Conservation (phyloP, 2,113 vertebrate genomes). For the Reinhardtius hippoglossoides region DNA sequence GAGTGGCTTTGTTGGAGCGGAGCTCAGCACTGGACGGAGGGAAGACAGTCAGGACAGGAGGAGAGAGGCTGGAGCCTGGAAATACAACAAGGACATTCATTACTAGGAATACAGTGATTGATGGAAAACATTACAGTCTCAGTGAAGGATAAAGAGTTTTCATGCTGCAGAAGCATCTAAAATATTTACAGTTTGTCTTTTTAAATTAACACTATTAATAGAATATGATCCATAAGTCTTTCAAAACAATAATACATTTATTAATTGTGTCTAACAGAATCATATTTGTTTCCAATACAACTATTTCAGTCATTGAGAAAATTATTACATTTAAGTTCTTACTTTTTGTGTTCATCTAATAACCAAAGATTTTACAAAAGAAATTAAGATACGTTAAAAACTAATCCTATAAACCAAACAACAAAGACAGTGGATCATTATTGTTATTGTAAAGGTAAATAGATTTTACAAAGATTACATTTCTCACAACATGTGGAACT, state of each 20-base stretch:
- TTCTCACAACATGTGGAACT: too few relatives aligned
- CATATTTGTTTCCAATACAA: too few relatives aligned
- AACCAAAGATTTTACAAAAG: not conserved
- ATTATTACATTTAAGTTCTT: too few relatives aligned
- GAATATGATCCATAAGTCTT: not conserved
- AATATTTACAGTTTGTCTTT: not conserved
- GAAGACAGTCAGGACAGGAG: slow-evolving; percentile 73
- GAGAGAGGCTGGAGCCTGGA: slow-evolving; percentile 60
- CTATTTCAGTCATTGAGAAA: too few relatives aligned
- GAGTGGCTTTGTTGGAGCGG: slow-evolving; percentile 61
- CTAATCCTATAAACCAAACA: not conserved
- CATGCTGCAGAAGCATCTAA: not conserved
- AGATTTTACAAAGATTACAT: too few relatives aligned
- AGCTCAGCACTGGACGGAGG: slow-evolving; percentile 75
- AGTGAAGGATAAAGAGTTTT: not conserved
- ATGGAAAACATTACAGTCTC: not conserved
- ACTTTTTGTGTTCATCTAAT: not conserved
- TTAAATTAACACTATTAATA: too few relatives aligned
- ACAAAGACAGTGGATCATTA: not conserved
- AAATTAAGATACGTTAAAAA: too few relatives aligned
- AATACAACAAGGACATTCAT: slow-evolving; percentile 4
- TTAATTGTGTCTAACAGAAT: not conserved
- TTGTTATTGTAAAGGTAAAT: too few relatives aligned
- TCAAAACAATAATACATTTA: not conserved
- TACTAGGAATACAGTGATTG: not conserved